A percentile compares a stretch with the other conserved stretches of the same genome.
These are phyloP conservation scores for Scolopax rusticola DNA, from an alignment of 2,797 vertebrate genomes.

Conservation along the genomic window DNA sequence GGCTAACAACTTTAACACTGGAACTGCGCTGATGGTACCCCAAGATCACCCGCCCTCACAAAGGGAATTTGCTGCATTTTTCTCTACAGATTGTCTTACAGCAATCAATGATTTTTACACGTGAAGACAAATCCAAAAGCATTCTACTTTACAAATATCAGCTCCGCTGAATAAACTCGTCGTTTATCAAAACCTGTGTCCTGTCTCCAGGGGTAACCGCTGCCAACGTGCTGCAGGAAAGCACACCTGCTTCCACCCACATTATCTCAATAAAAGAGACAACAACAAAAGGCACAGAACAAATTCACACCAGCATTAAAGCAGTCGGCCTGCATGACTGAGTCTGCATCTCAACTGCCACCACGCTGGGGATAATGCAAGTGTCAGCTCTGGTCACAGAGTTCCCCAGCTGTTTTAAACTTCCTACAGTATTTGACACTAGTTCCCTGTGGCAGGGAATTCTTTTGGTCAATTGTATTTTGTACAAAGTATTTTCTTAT, in stretches of 20 bases:
- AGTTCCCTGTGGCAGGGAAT: background rate
- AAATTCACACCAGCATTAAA: background rate
- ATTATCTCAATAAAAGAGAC: background rate
- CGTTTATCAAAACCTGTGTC: background rate
- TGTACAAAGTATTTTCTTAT: background rate
- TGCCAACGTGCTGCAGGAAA: background rate
- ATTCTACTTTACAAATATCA: background rate
- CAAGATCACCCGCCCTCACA: background rate
- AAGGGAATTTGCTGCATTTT: background rate
- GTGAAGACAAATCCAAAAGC: background rate
- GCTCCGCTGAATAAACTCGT: background rate
- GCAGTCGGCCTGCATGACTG: accelerated
- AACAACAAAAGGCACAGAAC: background rate
- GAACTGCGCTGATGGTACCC: background rate
- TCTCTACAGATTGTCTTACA: background rate
- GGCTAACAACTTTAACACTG: background rate
- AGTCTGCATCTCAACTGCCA: background rate
- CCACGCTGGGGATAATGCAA: background rate
- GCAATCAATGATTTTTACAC: background rate
- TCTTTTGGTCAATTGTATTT: background rate
- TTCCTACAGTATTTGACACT: background rate
- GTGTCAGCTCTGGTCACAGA: background rate
- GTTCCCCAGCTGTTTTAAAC: background rate
- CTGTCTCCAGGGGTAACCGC: background rate
- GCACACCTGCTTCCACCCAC: background rate